These are phyloP conservation scores for Poecilia latipinna DNA, from an alignment of 2,113 vertebrate species.

Conservation along the genomic window DNA sequence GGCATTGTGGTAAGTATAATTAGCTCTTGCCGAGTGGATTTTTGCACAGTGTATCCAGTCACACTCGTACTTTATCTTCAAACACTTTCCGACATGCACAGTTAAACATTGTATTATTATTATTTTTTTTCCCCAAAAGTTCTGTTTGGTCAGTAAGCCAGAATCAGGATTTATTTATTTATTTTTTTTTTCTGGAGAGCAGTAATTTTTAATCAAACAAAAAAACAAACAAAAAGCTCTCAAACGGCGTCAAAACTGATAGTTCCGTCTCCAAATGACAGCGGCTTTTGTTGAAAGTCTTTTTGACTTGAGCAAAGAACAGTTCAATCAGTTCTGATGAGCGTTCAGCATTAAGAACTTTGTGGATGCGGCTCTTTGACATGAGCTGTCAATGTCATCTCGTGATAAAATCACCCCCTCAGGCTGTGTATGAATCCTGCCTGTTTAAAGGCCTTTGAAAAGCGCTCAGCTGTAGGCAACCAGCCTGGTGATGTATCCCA, in stretches of 20 bases:
- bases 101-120: conserved; percentile 25
- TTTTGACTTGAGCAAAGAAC: conserved; percentile 45
- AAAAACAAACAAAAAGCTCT: conserved; percentile 12
- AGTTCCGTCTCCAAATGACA: conserved; percentile 42
- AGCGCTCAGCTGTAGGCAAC: conserved; percentile 21
- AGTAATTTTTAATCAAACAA: conserved; percentile 25
- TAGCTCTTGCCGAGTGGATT: conserved; percentile 19
- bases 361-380: conserved; percentile 44
- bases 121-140: conserved; percentile 1
- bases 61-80: conserved; percentile 8
- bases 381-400: conserved; percentile 59
- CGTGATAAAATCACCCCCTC: conserved; percentile 45
- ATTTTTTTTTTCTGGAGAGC: conserved; percentile 1
- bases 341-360: conserved; percentile 34
- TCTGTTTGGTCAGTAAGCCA: not conserved
- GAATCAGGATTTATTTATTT: no score
- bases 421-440: conserved; percentile 46
- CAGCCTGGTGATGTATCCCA: conserved; percentile 37
- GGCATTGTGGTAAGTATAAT: conserved; percentile 93
- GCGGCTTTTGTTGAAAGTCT: conserved; percentile 52
- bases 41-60: conserved; percentile 19
- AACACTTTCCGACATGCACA: conserved; percentile 26
- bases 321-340: conserved; percentile 50
- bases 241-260: conserved; percentile 1
- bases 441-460: conserved; percentile 55